These are phyloP conservation scores for Xerus rutilus DNA, from an alignment of 2,797 vertebrate species.

Conservation along the genomic window DNA sequence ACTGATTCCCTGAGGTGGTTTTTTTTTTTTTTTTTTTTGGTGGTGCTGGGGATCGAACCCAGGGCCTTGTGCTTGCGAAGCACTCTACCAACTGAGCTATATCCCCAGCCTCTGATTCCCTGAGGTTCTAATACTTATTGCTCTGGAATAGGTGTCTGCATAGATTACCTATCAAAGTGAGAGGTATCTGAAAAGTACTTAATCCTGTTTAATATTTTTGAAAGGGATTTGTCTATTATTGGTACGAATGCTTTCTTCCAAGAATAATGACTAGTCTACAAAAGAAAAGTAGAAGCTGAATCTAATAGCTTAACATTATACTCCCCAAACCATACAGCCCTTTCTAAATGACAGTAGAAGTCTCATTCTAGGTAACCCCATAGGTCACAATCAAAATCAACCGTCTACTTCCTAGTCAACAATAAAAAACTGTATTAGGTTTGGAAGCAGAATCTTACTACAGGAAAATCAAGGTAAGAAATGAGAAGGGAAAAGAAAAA, in stretches of 20 bases:
- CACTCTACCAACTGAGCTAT: no score
- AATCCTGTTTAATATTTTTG: background rate
- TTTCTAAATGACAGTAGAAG: background rate
- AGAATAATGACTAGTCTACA: background rate
- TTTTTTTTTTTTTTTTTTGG: no score
- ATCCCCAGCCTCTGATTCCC: background rate
- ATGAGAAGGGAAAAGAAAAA: background rate
- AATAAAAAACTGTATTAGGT: background rate
- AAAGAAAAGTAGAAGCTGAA: constrained; percentile 13
- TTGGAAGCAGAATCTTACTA: background rate
- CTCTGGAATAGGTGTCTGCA: background rate
- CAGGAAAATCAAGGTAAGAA: constrained; percentile 32
- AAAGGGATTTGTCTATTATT: background rate
- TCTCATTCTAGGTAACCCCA: background rate
- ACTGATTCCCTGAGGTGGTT: constrained; percentile 32
- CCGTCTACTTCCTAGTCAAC: background rate
- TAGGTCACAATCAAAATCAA: background rate
- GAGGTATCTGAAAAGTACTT: background rate
- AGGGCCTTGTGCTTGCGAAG: no score
- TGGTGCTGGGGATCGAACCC: no score
- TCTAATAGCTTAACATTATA: background rate
- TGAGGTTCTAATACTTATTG: constrained; percentile 26
- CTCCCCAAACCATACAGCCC: background rate
- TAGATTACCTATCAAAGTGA: background rate
- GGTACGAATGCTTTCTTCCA: background rate